These are phyloP conservation scores for Drosophila rubida DNA, from an alignment of 2,888 invertebrate species.

Conservation along the genomic window DNA sequence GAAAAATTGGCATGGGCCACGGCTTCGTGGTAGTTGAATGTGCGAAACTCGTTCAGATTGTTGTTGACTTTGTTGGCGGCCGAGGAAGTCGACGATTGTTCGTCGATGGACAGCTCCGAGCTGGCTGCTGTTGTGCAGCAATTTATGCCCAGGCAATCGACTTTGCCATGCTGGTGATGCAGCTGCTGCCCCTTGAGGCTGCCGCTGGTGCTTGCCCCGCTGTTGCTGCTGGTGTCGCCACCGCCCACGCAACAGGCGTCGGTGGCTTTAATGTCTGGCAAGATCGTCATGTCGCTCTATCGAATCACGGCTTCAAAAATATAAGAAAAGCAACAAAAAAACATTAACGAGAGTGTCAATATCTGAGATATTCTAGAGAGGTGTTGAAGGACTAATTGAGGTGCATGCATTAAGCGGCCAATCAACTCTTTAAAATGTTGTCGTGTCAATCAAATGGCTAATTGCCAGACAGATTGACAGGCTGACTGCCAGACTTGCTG, in stretches of 20 bases:
- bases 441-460: background rate
- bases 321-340: background rate
- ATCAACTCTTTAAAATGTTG: background rate
- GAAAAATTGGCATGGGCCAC: slow-evolving; percentile 68
- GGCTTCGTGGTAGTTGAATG: slow-evolving; percentile 56
- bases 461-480: background rate
- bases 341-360: background rate
- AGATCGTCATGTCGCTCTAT: slow-evolving; percentile 71
- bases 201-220: slow-evolving; percentile 42
- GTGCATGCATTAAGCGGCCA: slow-evolving; percentile 1
- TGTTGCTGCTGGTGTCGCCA: slow-evolving; percentile 54
- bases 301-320: slow-evolving; percentile 1
- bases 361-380: background rate
- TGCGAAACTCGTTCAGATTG: slow-evolving; percentile 48
- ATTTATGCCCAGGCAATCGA: slow-evolving; percentile 65
- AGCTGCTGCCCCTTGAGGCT: slow-evolving; percentile 25
- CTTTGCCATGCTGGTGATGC: slow-evolving; percentile 29
- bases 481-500: slow-evolving; percentile 5
- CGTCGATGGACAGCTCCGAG: slow-evolving; percentile 80
- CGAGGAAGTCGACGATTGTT: slow-evolving; percentile 58
- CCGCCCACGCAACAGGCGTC: slow-evolving; percentile 64
- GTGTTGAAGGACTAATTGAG: background rate
- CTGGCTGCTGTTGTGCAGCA: slow-evolving; percentile 80
- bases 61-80: slow-evolving; percentile 64
- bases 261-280: slow-evolving; percentile 80